Evolutionary conservation across 1,140 invertebrate genomes (phyloP).

Genomic region (Penaeus vannamei): DNA sequence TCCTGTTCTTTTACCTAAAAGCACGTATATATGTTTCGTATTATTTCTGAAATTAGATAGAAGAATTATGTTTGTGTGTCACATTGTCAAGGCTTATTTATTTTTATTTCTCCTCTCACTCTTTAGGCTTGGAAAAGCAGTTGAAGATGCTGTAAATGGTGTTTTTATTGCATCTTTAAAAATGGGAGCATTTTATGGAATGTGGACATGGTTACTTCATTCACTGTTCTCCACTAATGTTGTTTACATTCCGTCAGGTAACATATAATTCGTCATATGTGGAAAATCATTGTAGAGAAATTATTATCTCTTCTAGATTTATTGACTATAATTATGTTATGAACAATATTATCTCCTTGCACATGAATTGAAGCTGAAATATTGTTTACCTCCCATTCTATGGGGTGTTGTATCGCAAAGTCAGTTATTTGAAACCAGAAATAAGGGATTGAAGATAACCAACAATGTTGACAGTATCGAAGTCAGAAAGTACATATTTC

Average conservation of each 20-base stretch:
- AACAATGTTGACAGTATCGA: not conserved
- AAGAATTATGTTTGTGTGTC: not conserved
- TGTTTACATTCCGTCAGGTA: constrained; percentile 93
- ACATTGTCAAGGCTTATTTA: not conserved
- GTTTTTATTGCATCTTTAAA: constrained; percentile 97
- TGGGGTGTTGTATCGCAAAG: no score
- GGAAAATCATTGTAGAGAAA: no score
- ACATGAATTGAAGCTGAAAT: no score
- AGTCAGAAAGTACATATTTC: not conserved
- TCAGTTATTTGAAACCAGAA: no score
- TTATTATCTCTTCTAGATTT: no score
- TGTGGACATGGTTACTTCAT: constrained; percentile 98
- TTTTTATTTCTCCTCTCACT: not conserved
- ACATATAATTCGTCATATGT: constrained; percentile 59
- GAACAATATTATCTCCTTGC: no score
- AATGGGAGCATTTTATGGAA: constrained; percentile 95
- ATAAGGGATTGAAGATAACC: no score
- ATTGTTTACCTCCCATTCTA: no score
- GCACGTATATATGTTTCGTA: no score
- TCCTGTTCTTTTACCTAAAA: not conserved
- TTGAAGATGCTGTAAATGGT: constrained; percentile 80
- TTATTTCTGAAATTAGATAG: not conserved
- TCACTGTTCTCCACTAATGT: constrained; percentile 95
- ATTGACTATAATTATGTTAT: no score
- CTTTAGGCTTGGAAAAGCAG: constrained; percentile 82